These are phyloP conservation scores for Tenthredo mesomela DNA, from an alignment of 2,888 invertebrate species.

Conservation along the genomic window DNA sequence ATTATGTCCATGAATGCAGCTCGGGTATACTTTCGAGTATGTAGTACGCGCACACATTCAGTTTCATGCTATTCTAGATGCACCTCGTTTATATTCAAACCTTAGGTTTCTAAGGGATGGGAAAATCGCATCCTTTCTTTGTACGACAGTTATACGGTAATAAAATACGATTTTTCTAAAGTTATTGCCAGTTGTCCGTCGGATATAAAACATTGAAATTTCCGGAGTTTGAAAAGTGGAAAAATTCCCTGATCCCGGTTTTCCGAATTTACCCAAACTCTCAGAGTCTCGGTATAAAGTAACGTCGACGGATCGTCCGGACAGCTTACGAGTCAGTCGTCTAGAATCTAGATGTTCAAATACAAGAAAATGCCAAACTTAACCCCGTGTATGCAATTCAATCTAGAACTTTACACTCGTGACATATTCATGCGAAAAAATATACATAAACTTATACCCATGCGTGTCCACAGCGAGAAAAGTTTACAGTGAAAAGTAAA, in stretches of 20 bases:
- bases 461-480: neutral
- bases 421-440: neutral
- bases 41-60: neutral
- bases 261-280: neutral
- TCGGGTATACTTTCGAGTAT: neutral
- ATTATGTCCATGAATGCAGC: neutral
- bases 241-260: neutral
- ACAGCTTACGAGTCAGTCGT: neutral
- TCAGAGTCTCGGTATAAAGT: neutral
- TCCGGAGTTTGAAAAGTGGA: neutral
- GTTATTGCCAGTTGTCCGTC: neutral
- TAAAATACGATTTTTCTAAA: neutral
- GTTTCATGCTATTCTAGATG: neutral
- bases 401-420: neutral
- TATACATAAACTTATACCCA: neutral
- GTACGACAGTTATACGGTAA: neutral
- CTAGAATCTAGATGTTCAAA: neutral
- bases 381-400: slow-evolving; percentile 10
- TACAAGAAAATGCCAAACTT: neutral
- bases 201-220: neutral
- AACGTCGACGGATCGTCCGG: neutral
- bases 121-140: neutral
- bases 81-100: neutral
- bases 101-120: neutral
- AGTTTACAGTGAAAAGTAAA: neutral